phyloP scores from a whole-genome alignment of 1,140 invertebrate species.

The Notospermus geniculatus region DNA sequence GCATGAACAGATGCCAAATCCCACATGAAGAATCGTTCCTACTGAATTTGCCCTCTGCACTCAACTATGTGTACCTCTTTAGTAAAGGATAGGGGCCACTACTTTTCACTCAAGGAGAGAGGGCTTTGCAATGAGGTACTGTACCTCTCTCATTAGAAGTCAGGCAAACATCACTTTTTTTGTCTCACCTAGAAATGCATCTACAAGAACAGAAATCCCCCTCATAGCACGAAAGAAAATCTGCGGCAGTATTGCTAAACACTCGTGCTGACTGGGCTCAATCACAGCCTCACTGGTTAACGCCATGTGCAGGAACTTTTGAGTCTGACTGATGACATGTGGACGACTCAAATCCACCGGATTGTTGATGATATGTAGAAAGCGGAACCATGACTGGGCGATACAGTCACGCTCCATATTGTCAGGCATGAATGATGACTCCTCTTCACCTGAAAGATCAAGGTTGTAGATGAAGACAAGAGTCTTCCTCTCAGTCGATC shows the following conservation, averaged over 20 bases:
- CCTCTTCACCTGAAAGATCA: conserved; percentile 72
- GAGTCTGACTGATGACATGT: conserved; percentile 80
- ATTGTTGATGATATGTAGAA: conserved; percentile 89
- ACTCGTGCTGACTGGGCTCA: conserved; percentile 90
- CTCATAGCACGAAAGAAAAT: conserved; percentile 94
- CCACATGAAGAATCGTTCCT: too few relatives aligned
- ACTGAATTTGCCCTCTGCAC: too few relatives aligned
- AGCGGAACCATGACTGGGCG: conserved; percentile 90
- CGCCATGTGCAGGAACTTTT: conserved; percentile 69
- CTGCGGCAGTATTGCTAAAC: conserved; percentile 75
- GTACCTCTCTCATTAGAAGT: too few relatives aligned
- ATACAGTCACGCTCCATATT: conserved; percentile 86
- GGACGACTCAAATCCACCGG: conserved; percentile 88
- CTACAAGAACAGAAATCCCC: conserved; percentile 87
- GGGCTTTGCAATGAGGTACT: too few relatives aligned
- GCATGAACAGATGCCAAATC: too few relatives aligned
- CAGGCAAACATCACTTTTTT: too few relatives aligned
- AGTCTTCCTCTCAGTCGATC: too few relatives aligned
- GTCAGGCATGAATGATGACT: conserved; percentile 72
- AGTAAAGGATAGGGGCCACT: too few relatives aligned
- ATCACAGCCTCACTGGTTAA: conserved; percentile 57
- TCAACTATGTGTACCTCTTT: too few relatives aligned
- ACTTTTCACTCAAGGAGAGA: too few relatives aligned
- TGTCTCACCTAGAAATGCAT: conserved; percentile 88
- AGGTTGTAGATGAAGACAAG: too few relatives aligned